Base-by-base conservation (phyloP, 2,113 vertebrate species). In the Cacatua alba region DNA sequence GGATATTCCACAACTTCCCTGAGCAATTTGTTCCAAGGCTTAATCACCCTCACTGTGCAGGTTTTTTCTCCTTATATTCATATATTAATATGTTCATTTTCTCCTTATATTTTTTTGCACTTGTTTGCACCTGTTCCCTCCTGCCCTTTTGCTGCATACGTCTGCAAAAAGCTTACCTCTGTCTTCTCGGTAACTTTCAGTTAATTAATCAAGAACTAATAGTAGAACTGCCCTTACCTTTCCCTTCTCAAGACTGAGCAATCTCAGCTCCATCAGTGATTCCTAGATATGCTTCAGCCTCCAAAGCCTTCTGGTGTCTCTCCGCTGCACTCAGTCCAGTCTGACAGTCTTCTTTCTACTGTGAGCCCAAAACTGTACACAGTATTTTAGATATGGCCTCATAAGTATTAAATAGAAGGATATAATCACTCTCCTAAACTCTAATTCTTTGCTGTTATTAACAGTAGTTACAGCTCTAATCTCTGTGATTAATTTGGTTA, bases 91-190 rank as follows among this genome's bases (percentile, higher is more conserved):
- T 29, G 33, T 31, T 35, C 0, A 7, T 68, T 69, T 46, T 90
- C 23, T 48, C 55, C 37, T 46, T 51, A 17, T 39, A n/a, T 55
- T 55, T 71, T 55, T 35, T 82, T 67, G 21, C 35, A 76, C 65
- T 17, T 53, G 20, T 67, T 51, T 67, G 19, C 2, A 0, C 6
- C 41, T 1, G 0, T 26, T 79, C 74, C n/a, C 25, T 64, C 52
- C 55, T 68, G 24, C 13, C 20, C 5, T 48, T 75, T 43, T 75
- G 39, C 29, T 81, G 57, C 33, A 76, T 25, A 35, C 5, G 9
- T 70, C 25, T 46, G 37, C 74, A 65, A 68, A 82, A 71, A 39
- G 6, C 9, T 62, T 63, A 49, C 19, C 35, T 81, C 35, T 67
- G 11, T 49, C 46, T 62, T 55, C 53, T 72, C 31, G 24, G 19